Evolutionary conservation across 2,888 invertebrate genomes (phyloP).

Genomic region (Molanna angustata): DNA sequence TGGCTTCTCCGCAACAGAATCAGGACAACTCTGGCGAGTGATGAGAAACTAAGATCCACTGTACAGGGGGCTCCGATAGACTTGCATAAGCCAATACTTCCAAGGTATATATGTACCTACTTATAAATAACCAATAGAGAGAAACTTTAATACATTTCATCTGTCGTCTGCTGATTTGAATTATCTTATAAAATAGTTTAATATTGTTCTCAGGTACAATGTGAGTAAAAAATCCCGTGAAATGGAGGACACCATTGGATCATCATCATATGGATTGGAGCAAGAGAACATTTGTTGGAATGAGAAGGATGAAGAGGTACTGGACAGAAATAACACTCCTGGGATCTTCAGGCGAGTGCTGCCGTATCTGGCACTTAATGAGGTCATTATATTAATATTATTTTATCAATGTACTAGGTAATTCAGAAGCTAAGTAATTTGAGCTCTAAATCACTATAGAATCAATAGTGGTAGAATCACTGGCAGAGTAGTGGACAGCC

Average conservation of each 20-base stretch:
- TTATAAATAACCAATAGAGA: not conserved
- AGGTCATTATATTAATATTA: constrained; percentile 61
- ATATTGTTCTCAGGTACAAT: constrained; percentile 40
- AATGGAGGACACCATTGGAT: constrained; percentile 3
- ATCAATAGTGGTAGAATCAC: too few species aligned
- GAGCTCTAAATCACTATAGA: too few species aligned
- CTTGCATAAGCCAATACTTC: constrained; percentile 64
- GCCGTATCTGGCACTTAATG: constrained; percentile 93
- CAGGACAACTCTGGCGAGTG: constrained; percentile 78
- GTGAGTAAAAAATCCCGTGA: constrained; percentile 11
- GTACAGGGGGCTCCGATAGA: constrained; percentile 66
- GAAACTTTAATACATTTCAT: not conserved
- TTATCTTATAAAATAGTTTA: not conserved
- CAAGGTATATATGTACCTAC: constrained; percentile 42
- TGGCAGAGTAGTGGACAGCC: too few species aligned
- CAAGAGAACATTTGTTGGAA: constrained; percentile 39
- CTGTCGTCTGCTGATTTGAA: not conserved
- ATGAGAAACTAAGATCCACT: constrained; percentile 40
- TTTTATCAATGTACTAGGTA: not conserved
- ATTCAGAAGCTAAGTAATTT: too few species aligned
- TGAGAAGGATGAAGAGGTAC: constrained; percentile 28
- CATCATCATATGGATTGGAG: constrained; percentile 25
- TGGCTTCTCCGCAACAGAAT: constrained; percentile 90
- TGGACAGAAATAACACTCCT: constrained; percentile 31
- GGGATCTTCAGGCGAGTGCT: constrained; percentile 54